These are phyloP conservation scores for Lasioglossum figueresi DNA, from an alignment of 2,888 invertebrate species.

Conservation along the genomic window DNA sequence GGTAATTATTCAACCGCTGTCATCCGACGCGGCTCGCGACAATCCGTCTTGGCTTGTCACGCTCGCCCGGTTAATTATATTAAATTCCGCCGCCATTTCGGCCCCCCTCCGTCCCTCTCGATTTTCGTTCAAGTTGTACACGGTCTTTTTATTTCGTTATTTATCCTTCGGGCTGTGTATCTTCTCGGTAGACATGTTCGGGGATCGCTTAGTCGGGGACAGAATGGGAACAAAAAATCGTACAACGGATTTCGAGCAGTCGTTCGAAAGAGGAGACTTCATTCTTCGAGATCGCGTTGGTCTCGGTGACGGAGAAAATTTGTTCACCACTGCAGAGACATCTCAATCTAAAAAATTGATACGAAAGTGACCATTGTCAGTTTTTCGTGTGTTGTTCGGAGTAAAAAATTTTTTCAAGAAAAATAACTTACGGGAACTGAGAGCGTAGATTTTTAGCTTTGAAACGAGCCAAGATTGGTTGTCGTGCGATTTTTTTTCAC, in stretches of 20 bases:
- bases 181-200: neutral
- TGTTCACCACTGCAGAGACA: neutral
- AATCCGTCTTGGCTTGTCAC: conserved; percentile 63
- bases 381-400: neutral
- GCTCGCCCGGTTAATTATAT: conserved; percentile 51
- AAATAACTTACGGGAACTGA: neutral
- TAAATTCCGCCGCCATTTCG: conserved; percentile 11
- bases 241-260: neutral
- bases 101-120: neutral
- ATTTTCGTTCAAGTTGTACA: neutral
- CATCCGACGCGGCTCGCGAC: conserved; percentile 57
- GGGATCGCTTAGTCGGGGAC: neutral
- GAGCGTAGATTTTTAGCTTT: neutral
- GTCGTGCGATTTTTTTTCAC: neutral
- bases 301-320: neutral
- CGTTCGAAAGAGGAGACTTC: neutral
- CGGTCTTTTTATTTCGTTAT: neutral
- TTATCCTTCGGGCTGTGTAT: neutral
- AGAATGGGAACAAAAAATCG: neutral
- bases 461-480: neutral
- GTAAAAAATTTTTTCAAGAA: neutral
- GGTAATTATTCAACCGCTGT: conserved; percentile 65
- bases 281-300: neutral
- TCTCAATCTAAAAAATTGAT: neutral
- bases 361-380: neutral